Conservation (phyloP, 2,797 vertebrate species). For the Muscicapa comitata region DNA sequence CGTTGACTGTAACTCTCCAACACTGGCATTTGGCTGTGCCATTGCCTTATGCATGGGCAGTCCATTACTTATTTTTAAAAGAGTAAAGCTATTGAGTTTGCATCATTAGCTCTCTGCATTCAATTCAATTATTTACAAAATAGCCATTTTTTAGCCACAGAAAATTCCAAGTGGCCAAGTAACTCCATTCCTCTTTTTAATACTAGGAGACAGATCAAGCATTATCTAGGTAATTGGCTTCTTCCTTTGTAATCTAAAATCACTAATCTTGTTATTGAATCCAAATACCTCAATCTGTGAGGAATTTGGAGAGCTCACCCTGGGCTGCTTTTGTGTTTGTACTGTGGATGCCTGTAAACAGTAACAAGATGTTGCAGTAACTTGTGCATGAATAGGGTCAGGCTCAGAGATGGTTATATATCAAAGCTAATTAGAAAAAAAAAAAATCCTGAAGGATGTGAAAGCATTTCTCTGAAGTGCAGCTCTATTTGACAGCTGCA, state of each 20-base stretch:
- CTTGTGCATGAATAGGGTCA: not conserved
- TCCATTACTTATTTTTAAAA: not conserved
- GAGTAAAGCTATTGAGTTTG: not conserved
- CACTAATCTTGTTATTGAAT: not conserved
- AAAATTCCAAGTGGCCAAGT: not conserved
- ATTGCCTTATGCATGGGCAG: not conserved
- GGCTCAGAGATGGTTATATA: not conserved
- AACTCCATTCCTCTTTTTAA: not conserved
- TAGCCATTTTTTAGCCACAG: not conserved
- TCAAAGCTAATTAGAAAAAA: slow-evolving; percentile 18
- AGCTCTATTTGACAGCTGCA: not conserved
- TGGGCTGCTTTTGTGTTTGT: not conserved
- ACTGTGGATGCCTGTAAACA: not conserved
- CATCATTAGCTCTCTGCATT: not conserved
- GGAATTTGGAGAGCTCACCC: not conserved
- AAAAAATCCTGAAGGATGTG: not conserved
- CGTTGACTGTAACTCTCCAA: not conserved
- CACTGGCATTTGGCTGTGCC: not conserved
- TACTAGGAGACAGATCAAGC: not conserved
- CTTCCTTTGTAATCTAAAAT: not conserved
- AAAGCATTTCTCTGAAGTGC: not conserved
- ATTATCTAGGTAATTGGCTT: not conserved
- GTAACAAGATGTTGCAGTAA: not conserved
- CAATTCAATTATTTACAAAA: not conserved
- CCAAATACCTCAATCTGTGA: not conserved